Conservation (phyloP, 1,140 invertebrate genomes). For the Linepithema humile region DNA sequence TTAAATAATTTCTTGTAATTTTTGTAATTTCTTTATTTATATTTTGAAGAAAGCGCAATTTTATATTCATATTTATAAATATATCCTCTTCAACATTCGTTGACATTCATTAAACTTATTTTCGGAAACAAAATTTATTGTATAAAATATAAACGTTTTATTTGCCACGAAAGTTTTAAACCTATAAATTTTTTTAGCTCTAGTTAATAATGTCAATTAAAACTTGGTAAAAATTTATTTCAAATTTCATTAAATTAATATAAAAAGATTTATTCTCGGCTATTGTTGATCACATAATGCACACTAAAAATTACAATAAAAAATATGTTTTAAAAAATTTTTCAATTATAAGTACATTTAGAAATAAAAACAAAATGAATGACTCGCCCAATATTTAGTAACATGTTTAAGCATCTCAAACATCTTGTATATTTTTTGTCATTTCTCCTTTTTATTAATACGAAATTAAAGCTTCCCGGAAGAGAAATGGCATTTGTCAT, state of each 20-base stretch:
- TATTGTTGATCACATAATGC: not conserved
- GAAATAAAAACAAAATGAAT: not conserved
- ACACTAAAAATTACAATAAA: not conserved
- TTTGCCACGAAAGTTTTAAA: not conserved
- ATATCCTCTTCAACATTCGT: not conserved
- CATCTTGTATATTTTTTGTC: not conserved
- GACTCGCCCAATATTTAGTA: not conserved
- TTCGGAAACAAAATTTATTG: not conserved
- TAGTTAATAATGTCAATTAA: not conserved
- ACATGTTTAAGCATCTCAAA: not conserved
- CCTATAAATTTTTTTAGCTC: not conserved
- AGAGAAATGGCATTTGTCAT: not conserved
- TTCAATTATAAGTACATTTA: not conserved
- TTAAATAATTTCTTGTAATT: constrained; percentile 5
- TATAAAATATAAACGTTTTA: not conserved
- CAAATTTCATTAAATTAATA: not conserved
- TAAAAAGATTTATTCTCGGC: too few species aligned
- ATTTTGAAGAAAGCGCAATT: not conserved
- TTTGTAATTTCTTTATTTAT: not conserved
- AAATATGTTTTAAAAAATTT: not conserved
- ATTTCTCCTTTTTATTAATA: not conserved
- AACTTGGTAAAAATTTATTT: not conserved
- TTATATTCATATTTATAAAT: not conserved
- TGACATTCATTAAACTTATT: not conserved
- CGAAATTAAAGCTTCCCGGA: not conserved